Conservation (phyloP, 1,140 invertebrate genomes). For the Sminthurinus signatus region DNA sequence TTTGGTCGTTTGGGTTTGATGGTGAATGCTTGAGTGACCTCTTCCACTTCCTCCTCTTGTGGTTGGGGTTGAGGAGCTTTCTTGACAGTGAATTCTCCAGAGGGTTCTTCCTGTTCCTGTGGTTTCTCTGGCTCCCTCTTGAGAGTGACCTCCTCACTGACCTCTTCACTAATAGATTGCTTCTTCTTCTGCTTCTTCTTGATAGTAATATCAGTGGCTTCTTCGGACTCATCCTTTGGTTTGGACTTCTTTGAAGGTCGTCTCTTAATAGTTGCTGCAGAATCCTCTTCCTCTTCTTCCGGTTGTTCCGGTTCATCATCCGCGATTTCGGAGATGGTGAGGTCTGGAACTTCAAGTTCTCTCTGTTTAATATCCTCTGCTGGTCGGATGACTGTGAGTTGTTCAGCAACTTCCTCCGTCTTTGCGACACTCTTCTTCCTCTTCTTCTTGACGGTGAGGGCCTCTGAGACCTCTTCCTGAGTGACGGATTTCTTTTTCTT, state of each 20-base stretch:
- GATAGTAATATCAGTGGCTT: slow-evolving; percentile 25
- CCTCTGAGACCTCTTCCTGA: slow-evolving; percentile 52
- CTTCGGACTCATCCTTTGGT: slow-evolving; percentile 35
- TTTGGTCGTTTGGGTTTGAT: slow-evolving; percentile 14
- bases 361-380: too few relatives aligned
- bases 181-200: slow-evolving; percentile 27
- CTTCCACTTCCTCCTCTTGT: neutral
- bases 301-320: slow-evolving; percentile 36
- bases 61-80: neutral
- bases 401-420: slow-evolving; percentile 47
- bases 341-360: slow-evolving; percentile 43
- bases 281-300: slow-evolving; percentile 40
- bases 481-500: slow-evolving; percentile 12
- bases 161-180: neutral
- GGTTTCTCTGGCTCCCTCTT: neutral
- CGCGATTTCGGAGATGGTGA: neutral
- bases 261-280: too few relatives aligned
- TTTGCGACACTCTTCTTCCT: slow-evolving; percentile 51
- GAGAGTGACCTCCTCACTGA: neutral
- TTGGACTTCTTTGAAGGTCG: too few relatives aligned
- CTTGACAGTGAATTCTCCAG: neutral
- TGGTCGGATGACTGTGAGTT: slow-evolving; percentile 48
- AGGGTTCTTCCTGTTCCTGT: neutral
- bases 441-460: slow-evolving; percentile 46
- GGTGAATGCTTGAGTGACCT: slow-evolving; percentile 5